Percentiles rank a stretch among this genome's conserved stretches.
Evolutionary conservation across 2,888 invertebrate species (phyloP).

Genomic region (Polydrusus pterygomalis): DNA sequence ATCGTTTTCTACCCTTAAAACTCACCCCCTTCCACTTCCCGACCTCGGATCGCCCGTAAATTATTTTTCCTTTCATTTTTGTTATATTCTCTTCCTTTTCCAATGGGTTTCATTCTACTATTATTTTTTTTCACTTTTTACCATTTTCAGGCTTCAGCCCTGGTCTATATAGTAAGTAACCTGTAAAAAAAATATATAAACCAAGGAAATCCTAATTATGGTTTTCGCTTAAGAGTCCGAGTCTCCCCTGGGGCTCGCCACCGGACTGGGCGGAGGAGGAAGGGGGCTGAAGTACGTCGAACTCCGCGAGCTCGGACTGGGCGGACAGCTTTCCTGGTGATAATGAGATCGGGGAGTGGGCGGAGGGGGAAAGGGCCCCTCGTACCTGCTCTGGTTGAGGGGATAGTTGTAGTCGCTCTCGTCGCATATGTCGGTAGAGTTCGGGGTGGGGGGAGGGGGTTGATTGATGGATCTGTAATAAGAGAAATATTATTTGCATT

Average conservation of each 20-base stretch:
- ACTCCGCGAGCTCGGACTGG: slow-evolving; percentile 83
- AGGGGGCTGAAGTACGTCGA: slow-evolving; percentile 86
- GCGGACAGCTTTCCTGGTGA: slow-evolving; percentile 82
- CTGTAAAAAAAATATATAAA: no score
- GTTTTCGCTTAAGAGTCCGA: slow-evolving; percentile 66
- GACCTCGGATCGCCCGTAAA: no score
- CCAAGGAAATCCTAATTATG: no score
- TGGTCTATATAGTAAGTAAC: no score
- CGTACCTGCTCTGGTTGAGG: slow-evolving; percentile 73
- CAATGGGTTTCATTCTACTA: no score
- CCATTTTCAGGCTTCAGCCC: no score
- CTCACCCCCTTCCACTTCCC: no score
- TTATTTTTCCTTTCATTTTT: no score
- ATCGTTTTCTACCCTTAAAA: no score
- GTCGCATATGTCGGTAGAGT: slow-evolving; percentile 95
- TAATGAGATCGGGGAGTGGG: slow-evolving; percentile 85
- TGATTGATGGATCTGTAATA: slow-evolving; percentile 81
- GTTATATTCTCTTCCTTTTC: no score
- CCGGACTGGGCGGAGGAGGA: slow-evolving; percentile 92
- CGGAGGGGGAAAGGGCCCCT: slow-evolving; percentile 84
- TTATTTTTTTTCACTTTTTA: no score
- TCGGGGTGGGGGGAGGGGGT: slow-evolving; percentile 95
- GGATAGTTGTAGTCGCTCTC: slow-evolving; percentile 88
- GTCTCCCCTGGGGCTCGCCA: slow-evolving; percentile 75
- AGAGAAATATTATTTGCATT: slow-evolving; percentile 8